phyloP scores from a whole-genome alignment of 2,113 vertebrate genomes.

The Crocuta crocuta region DNA sequence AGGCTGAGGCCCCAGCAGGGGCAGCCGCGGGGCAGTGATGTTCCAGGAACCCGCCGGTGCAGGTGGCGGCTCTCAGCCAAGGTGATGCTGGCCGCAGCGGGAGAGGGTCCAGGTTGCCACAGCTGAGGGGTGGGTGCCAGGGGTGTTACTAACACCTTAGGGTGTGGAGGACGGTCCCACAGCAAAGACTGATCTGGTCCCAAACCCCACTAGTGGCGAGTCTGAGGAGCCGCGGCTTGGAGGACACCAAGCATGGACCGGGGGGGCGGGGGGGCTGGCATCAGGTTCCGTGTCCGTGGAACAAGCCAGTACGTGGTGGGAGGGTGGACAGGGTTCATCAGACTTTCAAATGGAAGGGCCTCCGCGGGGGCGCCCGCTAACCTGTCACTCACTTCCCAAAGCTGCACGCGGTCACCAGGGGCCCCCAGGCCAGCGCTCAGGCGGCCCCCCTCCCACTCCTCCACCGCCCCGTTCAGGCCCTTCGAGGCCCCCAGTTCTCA shows the following conservation, averaged over 20 bases:
- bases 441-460: background rate
- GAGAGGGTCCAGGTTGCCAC: accelerated
- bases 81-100: background rate
- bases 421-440: no score
- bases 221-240: background rate
- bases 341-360: no score
- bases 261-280: no score
- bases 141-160: background rate
- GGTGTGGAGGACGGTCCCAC: accelerated
- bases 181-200: accelerated
- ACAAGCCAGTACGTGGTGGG: background rate
- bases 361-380: background rate
- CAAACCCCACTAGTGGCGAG: accelerated
- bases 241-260: accelerated
- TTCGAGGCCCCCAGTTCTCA: background rate
- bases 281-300: background rate
- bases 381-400: background rate
- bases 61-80: background rate
- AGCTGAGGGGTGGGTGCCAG: no score
- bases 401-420: background rate
- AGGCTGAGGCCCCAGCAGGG: background rate
- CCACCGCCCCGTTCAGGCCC: background rate
- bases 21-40: accelerated
- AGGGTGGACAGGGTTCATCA: background rate
- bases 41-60: background rate